Conservation (phyloP, 2,797 vertebrate genomes). For the Acrocephalus scirpaceus region DNA sequence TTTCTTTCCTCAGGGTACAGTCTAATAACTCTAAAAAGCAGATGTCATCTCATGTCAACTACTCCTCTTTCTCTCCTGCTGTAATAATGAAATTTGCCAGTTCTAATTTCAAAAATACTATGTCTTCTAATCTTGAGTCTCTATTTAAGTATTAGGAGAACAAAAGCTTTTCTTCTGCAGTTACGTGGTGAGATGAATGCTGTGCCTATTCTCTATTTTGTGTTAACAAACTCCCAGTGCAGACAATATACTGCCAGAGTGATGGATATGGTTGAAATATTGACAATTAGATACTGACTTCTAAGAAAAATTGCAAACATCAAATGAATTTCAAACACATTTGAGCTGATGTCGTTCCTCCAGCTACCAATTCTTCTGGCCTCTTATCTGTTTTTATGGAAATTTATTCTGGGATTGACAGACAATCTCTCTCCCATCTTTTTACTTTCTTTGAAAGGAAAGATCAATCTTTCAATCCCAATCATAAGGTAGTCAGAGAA, state of each 20-base stretch:
- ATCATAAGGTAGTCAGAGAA: not conserved
- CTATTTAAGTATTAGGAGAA: not conserved
- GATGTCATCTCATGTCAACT: not conserved
- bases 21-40: constrained; percentile 5
- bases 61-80: not conserved
- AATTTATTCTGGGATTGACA: not conserved
- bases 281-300: not conserved
- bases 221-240: not conserved
- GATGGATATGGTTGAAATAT: not conserved
- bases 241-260: not conserved
- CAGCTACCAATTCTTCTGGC: not conserved
- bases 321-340: not conserved
- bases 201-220: not conserved
- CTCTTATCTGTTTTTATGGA: not conserved
- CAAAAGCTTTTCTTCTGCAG: not conserved
- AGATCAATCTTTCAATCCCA: not conserved
- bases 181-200: not conserved
- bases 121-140: not conserved
- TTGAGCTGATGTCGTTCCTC: not conserved
- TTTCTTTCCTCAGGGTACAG: not conserved
- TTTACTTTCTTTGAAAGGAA: not conserved
- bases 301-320: not conserved
- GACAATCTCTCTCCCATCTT: not conserved
- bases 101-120: not conserved
- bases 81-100: not conserved